Evolutionary conservation across 2,113 vertebrate species (phyloP), one percentile per base, ranked within the genome.

Genomic region (Phaetusa simplex): DNA sequence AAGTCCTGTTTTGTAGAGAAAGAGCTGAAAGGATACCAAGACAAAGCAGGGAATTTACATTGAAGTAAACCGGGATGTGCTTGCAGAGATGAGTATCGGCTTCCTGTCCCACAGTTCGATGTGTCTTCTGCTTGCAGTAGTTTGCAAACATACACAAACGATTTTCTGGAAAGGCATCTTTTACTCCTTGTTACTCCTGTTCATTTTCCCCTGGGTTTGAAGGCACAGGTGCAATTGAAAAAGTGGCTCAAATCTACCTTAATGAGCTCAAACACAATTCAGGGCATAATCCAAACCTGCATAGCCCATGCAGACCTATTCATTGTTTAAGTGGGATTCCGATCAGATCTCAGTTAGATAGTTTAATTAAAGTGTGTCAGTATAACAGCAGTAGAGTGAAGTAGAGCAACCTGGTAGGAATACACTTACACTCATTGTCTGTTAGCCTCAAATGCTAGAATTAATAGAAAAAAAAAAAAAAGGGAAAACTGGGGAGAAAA

Each of bases 21-120:
- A 94, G 62, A 94, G 27, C 58, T 86, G 56, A 82, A 94, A 97
- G 84, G 86, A 80, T 93, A 64, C 1, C 18, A 90, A 87, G 70
- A 96, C 95, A 97, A 97, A 96, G 82, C 86, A 84, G 58, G 82
- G 87, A 96, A 95, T 70, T 92, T 84, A 27, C 64, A 50, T 8
- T 90, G 67, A 96, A 82, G 62, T 90, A 76, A 96, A 87, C 38
- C 0, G 2, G 64, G 67, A 82, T 93, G 69, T 73, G 36, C 32
- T 87, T 93, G 40, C 59, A 91, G 81, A 66, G 82, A 82, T 94
- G 59, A 78, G 84, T 82, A 73, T 55, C 85, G 81, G 50, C 67
- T 96, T 97, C 92, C 95, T 59, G 38, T 74, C 52, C 70, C 80
- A 34, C 92, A 21, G 77, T 93, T 95, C 76, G 90, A 1, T 72